Evolutionary conservation across 1,140 invertebrate genomes (phyloP), one percentile per base, ranked within the genome.

Genomic region (Idris sp.): DNA sequence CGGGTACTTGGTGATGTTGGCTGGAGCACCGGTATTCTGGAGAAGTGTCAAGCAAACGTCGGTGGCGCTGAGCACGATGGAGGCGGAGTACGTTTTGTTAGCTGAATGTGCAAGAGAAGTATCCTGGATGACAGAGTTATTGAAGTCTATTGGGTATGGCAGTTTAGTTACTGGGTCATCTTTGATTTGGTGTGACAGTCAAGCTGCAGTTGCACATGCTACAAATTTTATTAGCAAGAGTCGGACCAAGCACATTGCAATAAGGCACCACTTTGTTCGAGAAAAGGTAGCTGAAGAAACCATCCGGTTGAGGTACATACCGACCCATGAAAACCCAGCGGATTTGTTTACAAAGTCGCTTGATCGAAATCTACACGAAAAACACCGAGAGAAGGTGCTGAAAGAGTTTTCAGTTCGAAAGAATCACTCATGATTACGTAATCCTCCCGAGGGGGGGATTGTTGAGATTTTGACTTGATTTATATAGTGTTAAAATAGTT

Each of bases 1-100:
- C n/a, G 83, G 85, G 10, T 86, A 78, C 65, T 59, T 82, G 3
- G 51, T 84, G 15, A 56, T 68, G 1, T 58, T 82, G 1, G 61
- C 18, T 16, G 74, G 64, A 31, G 64, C 56, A 44, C 68, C 79
- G 4, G 53, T 87, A 8, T 22, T 22, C 19, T 22, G 19, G 19
- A 22, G 19, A 22, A 22, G 19, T 6, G 19, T 22, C 19, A 22
- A 22, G 19, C 19, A 22, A 6, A 22, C 19, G 2, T 22, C 19
- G 19, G 19, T 22, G 19, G 6, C 19, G 3, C 19, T 22, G 19
- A 22, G 19, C 19, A 22, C 19, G 19, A 22, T 22, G 19, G 19
- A 22, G 6, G 68, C 81, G 2, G 81, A 85, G 28, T 83, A 79
- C 43, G 56, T 84, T 9, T 76, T 78, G 25, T 41, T 61, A 15